Evolutionary conservation across 2,113 vertebrate species (phyloP).

Genomic region (Oncorhynchus clarkii): DNA sequence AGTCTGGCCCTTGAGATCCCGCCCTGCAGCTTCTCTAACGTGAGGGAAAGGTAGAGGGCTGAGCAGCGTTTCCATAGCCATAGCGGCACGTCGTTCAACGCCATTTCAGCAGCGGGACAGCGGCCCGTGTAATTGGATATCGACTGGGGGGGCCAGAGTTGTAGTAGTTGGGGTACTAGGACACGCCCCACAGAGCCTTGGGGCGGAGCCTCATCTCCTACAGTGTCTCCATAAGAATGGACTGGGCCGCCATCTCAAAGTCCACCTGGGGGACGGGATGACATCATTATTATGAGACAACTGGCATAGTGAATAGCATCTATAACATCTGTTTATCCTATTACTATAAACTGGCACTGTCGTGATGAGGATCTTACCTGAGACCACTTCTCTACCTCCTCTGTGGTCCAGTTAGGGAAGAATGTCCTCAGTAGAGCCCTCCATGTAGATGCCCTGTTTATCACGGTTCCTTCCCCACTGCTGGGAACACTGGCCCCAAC

Average conservation of each 20-base stretch:
- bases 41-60: conserved; percentile 86
- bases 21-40: conserved; percentile 76
- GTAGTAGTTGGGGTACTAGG: conserved; percentile 84
- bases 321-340: too few relatives aligned
- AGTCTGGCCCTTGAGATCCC: conserved; percentile 59
- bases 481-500: conserved; percentile 88
- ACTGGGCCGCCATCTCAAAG: conserved; percentile 81
- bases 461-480: conserved; percentile 84
- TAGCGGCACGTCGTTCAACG: conserved; percentile 76
- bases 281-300: conserved; percentile 22
- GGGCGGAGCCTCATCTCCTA: conserved; percentile 76
- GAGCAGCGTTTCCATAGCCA: conserved; percentile 88
- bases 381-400: conserved; percentile 78
- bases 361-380: conserved; percentile 41
- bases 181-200: conserved; percentile 85
- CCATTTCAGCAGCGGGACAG: conserved; percentile 72
- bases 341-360: too few relatives aligned
- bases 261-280: conserved; percentile 58
- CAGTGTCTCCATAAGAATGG: conserved; percentile 81
- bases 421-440: conserved; percentile 67
- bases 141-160: conserved; percentile 71
- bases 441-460: conserved; percentile 67
- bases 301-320: conserved; percentile 22
- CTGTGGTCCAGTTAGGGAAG: conserved; percentile 72
- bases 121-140: conserved; percentile 77